Evolutionary conservation across 2,113 vertebrate species (phyloP), one percentile per base, ranked within the genome.

Genomic region (Apistogramma diplotaenia): DNA sequence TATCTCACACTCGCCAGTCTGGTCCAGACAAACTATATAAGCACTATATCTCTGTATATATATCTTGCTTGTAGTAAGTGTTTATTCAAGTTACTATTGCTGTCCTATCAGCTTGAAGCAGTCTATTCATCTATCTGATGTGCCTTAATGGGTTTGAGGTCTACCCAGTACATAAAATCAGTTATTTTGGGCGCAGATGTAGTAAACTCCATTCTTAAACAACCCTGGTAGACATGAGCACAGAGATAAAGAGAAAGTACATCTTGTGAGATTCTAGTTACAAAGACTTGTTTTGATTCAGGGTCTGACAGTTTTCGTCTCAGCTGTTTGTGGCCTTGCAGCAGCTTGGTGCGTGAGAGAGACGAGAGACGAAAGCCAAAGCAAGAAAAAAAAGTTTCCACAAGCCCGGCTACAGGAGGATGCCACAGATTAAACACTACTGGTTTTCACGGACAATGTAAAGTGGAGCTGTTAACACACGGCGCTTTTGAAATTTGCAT

Each of bases 251-350:
- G 82, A 82, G 27, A 71, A 70, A 85, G 65, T 76, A 85, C 16
- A 18, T 77, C 76, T 77, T 10, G 27, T 70, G 59, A 55, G 72
- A 51, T 82, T 79, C 35, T 29, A 37, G 27, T 75, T 72, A 73
- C 4, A 18, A 67, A 35, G 74, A 57, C 59, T 90, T 83, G 85
- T 86, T 86, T 87, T 87, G 83, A 65, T 79, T 86, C n/a, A 18
- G 46, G 8, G 56, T 85, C 80, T 81, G 62, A 82, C 57, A 81
- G 76, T 60, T 72, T 80, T 78, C 21, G 35, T 62, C 49, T 31
- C 46, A 74, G 61, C 58, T 9, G 31, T 55, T 79, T 74, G 21
- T 40, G 49, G 37, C n/a, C 70, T 78, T 43, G n/a, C 57, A 58
- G 57, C 57, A 73, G 35, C 77, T 72, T 27, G 21, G 43, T 10